Base-by-base conservation (phyloP, 1,140 invertebrate species). In the Listronotus bonariensis region DNA sequence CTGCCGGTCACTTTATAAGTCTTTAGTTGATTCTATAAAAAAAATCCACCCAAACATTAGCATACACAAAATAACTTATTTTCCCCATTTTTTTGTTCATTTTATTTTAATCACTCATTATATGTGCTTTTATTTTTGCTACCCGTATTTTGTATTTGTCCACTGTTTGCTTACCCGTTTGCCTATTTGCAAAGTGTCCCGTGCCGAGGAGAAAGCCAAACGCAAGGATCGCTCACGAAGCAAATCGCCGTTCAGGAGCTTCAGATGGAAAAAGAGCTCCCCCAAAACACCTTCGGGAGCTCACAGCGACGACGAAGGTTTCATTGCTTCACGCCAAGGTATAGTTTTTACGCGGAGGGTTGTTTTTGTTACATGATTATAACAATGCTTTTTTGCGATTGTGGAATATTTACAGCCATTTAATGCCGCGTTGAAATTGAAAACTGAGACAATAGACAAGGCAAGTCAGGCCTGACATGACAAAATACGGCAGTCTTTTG, bases 231-330 rank as follows among this genome's bases (percentile, higher is more conserved):
- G 88, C 68, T 92, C 88, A 67, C 86, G 92, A 69, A 93, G 92
- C 82, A 95, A 94, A 81, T 93, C 91, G 64, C 92, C 92, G 51
- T 95, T 95, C 86, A 83, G 92, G 72, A 93, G 91, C 80, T 93
- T 94, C 85, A 86, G 91, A 59, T 94, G 92, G 91, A 92, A 92
- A 85, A 90, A 89, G 77, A 75, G 76, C 67, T 81, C 81, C 56
- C 80, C 82, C 65, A 80, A 85, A 56, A 81, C 81, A 68, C 75
- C 80, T 57, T 82, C 86, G 76, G 78, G 88, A 71, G 82, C 87
- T 68, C 89, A 87, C 70, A 91, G 88, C 78, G 89, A 92, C 76
- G 91, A 93, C 78, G 90, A 92, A 42, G 65, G 65, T 10, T 46
- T 59, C 46, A 45, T 66, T 12, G 56, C 68, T 8, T 59, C 67